Conservation (phyloP, 2,888 invertebrate species). For the Diabrotica balteata region DNA sequence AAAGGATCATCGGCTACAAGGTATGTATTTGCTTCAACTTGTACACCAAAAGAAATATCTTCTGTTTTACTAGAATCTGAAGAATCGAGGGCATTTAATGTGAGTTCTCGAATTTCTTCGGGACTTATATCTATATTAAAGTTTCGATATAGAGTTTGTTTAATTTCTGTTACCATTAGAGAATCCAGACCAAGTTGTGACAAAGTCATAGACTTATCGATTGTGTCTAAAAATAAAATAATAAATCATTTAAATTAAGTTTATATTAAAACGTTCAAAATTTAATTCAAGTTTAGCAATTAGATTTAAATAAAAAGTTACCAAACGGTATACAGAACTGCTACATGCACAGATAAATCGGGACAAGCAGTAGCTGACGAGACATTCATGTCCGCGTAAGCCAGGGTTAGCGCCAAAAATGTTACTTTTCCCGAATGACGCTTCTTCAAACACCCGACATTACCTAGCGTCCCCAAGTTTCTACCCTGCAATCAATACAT, state of each 20-base stretch:
- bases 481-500: too few relatives aligned
- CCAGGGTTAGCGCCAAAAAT: too few relatives aligned
- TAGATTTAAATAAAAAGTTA: too few relatives aligned
- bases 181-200: background rate
- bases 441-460: too few relatives aligned
- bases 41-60: background rate
- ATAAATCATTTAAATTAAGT: slow-evolving; percentile 26
- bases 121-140: background rate
- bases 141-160: background rate
- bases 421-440: too few relatives aligned
- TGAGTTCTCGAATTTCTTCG: background rate
- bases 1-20: slow-evolving; percentile 32
- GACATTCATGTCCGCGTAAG: too few relatives aligned
- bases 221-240: slow-evolving; percentile 15
- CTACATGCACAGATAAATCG: too few relatives aligned
- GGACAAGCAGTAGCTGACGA: too few relatives aligned
- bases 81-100: slow-evolving; percentile 20
- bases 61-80: slow-evolving; percentile 5
- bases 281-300: too few relatives aligned
- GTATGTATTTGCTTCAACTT: background rate
- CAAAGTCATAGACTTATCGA: background rate
- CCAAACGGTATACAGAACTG: too few relatives aligned
- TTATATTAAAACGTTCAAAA: too few relatives aligned
- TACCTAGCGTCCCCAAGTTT: too few relatives aligned
- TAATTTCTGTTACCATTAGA: background rate